These are phyloP conservation scores for Camponotus fellah DNA, from an alignment of 2,888 invertebrate species.

Conservation along the genomic window DNA sequence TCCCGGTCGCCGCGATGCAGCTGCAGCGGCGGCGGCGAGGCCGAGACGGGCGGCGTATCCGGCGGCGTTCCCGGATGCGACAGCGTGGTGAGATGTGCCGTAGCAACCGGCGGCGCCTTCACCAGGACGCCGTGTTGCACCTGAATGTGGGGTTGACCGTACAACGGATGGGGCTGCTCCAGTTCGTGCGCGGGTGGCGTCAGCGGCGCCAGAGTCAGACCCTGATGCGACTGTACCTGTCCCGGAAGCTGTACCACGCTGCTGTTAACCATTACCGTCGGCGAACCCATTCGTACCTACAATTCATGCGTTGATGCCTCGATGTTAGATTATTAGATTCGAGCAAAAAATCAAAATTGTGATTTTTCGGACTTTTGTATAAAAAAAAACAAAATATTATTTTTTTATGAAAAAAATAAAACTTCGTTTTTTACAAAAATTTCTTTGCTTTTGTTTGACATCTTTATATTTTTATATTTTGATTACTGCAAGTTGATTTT, in stretches of 20 bases:
- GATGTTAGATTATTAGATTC: not conserved
- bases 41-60: constrained; percentile 92
- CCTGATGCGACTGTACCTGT: constrained; percentile 74
- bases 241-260: constrained; percentile 80
- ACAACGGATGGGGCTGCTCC: constrained; percentile 83
- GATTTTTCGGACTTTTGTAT: no score
- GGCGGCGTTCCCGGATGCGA: constrained; percentile 93
- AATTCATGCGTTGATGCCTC: not conserved
- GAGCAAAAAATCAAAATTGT: not conserved
- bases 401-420: no score
- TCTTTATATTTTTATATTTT: no score
- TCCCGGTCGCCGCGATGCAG: constrained; percentile 77
- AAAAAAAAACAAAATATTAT: no score
- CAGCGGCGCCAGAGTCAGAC: constrained; percentile 84
- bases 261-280: constrained; percentile 82
- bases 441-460: no score
- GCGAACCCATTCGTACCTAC: constrained; percentile 82
- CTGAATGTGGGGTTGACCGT: constrained; percentile 84
- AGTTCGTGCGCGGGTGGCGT: constrained; percentile 90
- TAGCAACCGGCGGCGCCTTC: constrained; percentile 83
- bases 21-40: constrained; percentile 88
- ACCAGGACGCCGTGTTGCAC: constrained; percentile 84
- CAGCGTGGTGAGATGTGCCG: constrained; percentile 81
- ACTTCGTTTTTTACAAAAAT: no score
- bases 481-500: no score